Base-by-base conservation (phyloP, 2,113 vertebrate genomes). In the Casuarius casuarius region DNA sequence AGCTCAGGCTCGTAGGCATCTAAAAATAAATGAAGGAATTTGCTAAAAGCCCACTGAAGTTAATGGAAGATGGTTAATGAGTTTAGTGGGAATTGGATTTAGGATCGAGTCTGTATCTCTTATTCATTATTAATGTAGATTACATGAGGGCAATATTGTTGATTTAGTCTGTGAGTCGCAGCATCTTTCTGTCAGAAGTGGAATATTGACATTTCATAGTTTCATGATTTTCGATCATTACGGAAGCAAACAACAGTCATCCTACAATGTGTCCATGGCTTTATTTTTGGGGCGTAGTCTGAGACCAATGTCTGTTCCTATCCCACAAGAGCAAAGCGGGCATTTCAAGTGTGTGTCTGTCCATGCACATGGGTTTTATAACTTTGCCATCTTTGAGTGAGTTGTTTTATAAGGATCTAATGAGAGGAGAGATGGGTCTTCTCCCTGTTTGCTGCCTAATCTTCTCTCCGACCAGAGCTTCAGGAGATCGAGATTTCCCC, bases 1-100 rank as follows among this genome's bases (percentile, higher is more conserved):
- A 91, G 33, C 87, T 93, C 70, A 1, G 59, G 29, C 80, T 95
- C 52, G 35, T 40, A 72, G 44, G 86, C 77, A 61, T 52, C 86
- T 94, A 87, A 95, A 97, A 96, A 93, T 93, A 94, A 94, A 70
- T n/a, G 38, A 56, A 76, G 83, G 66, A 48, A 89, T 87, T 72
- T 83, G 49, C 42, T 76, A 28, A 93, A 65, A 93, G 54, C 82
- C 49, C 67, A 18, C 59, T 83, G 78, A 96, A 96, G 49, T 83
- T 93, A 80, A 90, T 73, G 51, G 54, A 81, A 88, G 42, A 66
- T 71, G 59, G 63, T 42, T 93, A 49, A 70, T 67, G 71, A 89
- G 40, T 89, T 83, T 7, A 88, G 71, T 62, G 26, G 46, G 82
- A 74, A 88, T 56, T 73, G 10, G 58, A 74, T 80, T 77, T 77